Base-by-base conservation (phyloP, 2,797 vertebrate genomes). In the Leontocebus nigricollis region DNA sequence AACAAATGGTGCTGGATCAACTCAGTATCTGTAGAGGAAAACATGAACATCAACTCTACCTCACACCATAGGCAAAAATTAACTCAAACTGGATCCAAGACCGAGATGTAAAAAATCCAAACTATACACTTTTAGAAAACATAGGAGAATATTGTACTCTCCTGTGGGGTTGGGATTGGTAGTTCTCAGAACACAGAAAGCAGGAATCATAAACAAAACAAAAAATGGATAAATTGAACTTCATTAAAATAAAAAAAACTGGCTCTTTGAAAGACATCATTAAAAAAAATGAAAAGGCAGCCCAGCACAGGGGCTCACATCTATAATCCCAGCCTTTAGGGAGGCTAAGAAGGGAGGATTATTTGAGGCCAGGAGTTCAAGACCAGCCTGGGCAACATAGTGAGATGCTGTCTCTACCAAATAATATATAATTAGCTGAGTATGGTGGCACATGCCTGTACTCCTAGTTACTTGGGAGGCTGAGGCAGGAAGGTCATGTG, bases 101-200 rank as follows among this genome's bases (percentile, higher is more conserved):
- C 83, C 12, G 57, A 44, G 67, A 41, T 61, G 44, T 72, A n/a
- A 83, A 91, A 91, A 73, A 52, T n/a, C 46, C 64, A 81, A 87
- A 64, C 39, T 82, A 75, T 39, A 75, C 73, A 80, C 44, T 91
- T 83, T 46, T 30, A 92, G 72, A 90, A 90, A 94, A 94, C 33
- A 27, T 14, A 88, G 44, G 50, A 88, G 39, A 41, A 61, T 75
- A 64, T 24, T 52, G 2, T 46, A 77, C 15, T 77, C 77, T 80
- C 33, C 20, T 50, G 11, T 50, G 11, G 30, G 30, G 3, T 46
- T 48, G 75, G 39, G 19, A 26, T 4, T 76, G 67, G 24, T 77
- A 85, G 73, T 72, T 55, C 61, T 85, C 14, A 79, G 70, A 85
- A 79, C 26, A 79, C 26, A 64, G 48, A 94, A 87, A 52, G 24